Evolutionary conservation across 2,113 vertebrate species (phyloP).

Genomic region (Chaenogobius annularis): DNA sequence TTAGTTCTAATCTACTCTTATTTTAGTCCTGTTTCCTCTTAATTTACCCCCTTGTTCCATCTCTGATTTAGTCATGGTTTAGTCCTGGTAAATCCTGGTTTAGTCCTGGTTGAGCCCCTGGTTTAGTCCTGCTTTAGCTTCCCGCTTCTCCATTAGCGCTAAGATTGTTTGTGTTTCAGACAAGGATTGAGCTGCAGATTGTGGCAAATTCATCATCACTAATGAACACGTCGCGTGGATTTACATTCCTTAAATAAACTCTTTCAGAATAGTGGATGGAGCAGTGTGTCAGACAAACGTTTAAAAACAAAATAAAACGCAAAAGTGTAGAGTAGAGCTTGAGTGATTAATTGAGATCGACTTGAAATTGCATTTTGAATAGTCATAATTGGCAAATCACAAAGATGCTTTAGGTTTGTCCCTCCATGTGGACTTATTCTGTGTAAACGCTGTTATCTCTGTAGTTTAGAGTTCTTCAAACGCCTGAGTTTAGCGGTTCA

Average conservation of each 20-base stretch:
- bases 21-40: too few relatives aligned
- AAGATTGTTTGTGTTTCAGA: slow-evolving; percentile 1
- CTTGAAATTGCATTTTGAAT: not conserved
- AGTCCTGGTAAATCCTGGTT: not conserved
- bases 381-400: not conserved
- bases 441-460: too few relatives aligned
- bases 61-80: too few relatives aligned
- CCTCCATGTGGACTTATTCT: too few relatives aligned
- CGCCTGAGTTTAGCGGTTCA: too few relatives aligned
- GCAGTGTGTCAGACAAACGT: not conserved
- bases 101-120: too few relatives aligned
- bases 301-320: not conserved
- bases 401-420: not conserved
- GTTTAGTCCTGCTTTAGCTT: not conserved
- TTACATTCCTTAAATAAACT: slow-evolving; percentile 32
- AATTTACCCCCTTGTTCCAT: too few relatives aligned
- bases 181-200: slow-evolving; percentile 26
- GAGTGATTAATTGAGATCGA: not conserved
- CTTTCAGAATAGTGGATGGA: slow-evolving; percentile 14
- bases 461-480: too few relatives aligned
- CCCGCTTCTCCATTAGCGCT: slow-evolving; percentile 15
- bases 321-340: not conserved
- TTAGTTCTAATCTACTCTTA: too few relatives aligned
- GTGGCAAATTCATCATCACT: slow-evolving; percentile 28
- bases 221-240: slow-evolving; percentile 33